Percentiles rank a stretch among this genome's conserved stretches.
Evolutionary conservation across 2,113 vertebrate genomes (phyloP).

Genomic region (Petrocephalus zakoni): DNA sequence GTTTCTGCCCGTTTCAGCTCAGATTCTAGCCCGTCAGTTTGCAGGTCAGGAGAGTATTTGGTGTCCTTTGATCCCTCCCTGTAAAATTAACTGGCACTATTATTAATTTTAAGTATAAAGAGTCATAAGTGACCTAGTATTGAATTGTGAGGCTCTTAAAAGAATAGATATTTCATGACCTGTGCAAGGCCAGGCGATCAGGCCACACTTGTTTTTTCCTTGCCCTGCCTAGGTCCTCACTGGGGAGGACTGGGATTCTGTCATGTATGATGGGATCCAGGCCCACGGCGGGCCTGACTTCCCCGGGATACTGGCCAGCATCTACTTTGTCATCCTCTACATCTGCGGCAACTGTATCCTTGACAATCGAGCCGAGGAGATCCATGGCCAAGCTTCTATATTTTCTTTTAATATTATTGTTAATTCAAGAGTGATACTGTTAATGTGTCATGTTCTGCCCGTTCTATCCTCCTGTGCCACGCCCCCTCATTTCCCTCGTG

Average conservation of each 20-base stretch:
- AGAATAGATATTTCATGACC: background rate
- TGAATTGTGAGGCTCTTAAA: background rate
- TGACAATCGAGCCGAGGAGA: background rate
- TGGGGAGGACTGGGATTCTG: slow-evolving; percentile 86
- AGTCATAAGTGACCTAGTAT: background rate
- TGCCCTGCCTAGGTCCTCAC: slow-evolving; percentile 73
- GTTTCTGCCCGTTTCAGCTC: background rate
- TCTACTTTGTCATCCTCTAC: slow-evolving; percentile 90
- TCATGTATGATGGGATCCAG: slow-evolving; percentile 95
- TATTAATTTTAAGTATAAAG: background rate
- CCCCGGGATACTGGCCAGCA: slow-evolving; percentile 84
- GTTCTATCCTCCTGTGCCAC: no score
- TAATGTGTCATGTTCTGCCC: no score
- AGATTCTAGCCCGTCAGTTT: background rate
- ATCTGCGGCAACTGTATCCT: slow-evolving; percentile 97
- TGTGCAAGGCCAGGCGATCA: background rate
- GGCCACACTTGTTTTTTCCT: slow-evolving; percentile 3
- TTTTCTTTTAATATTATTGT: background rate
- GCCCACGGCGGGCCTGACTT: slow-evolving; percentile 81
- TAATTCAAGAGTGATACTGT: no score
- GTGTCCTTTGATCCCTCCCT: background rate
- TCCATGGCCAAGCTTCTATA: background rate
- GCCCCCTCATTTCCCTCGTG: no score
- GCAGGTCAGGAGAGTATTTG: background rate
- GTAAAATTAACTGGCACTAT: background rate